A percentile compares a stretch with the other conserved stretches of the same genome.
phyloP scores from a whole-genome alignment of 2,797 vertebrate species.

The Masticophis lateralis region DNA sequence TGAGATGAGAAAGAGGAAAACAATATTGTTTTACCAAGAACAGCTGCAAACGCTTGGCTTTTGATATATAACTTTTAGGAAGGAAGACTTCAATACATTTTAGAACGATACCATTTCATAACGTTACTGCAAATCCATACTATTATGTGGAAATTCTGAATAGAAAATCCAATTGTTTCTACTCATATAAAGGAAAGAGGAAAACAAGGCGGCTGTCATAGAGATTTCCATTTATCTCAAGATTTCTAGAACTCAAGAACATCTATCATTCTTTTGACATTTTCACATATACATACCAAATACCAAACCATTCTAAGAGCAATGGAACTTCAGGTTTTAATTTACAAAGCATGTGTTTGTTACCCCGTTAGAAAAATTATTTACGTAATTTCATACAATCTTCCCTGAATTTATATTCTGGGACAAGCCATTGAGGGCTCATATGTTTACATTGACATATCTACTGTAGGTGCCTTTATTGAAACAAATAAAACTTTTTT shows the following conservation, averaged over 20 bases:
- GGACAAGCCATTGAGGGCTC: background rate
- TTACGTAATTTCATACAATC: background rate
- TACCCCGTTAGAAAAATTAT: background rate
- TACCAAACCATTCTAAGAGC: background rate
- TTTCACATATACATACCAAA: slow-evolving; percentile 9
- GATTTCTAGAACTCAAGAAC: background rate
- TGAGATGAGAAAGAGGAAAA: slow-evolving; percentile 41
- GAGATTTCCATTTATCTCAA: background rate
- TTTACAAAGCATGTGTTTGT: background rate
- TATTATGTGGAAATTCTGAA: background rate
- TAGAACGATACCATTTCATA: slow-evolving; percentile 31
- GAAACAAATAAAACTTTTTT: background rate
- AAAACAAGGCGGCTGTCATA: background rate
- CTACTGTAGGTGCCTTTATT: background rate
- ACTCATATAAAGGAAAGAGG: slow-evolving; percentile 4
- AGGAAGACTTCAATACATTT: slow-evolving; percentile 24
- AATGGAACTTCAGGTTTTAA: background rate
- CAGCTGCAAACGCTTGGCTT: slow-evolving; percentile 10
- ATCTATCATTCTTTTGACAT: slow-evolving; percentile 13
- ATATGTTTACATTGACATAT: background rate
- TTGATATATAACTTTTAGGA: slow-evolving; percentile 37
- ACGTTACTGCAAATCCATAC: background rate
- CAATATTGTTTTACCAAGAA: slow-evolving; percentile 40
- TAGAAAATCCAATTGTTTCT: slow-evolving; percentile 23
- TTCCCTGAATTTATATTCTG: background rate